phyloP scores from a whole-genome alignment of 2,797 vertebrate species.

The Gobio occitaniae region DNA sequence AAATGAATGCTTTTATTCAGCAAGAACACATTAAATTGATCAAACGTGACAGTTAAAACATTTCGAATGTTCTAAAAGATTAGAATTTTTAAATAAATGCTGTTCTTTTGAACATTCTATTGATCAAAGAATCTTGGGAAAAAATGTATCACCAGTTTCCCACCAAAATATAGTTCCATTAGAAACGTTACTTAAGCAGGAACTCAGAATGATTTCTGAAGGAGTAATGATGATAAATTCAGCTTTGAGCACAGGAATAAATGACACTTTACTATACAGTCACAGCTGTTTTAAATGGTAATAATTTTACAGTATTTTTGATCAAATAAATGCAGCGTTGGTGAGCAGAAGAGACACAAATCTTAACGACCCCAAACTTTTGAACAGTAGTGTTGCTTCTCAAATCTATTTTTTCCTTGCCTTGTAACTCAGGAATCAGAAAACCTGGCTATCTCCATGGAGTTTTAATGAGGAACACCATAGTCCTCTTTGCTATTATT shows the following conservation, averaged over 20 bases:
- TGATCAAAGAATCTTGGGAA: background rate
- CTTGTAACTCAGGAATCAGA: slow-evolving; percentile 10
- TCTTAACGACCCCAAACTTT: background rate
- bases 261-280: background rate
- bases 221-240: background rate
- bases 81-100: background rate
- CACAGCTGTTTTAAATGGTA: background rate
- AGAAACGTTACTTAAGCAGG: too few relatives aligned
- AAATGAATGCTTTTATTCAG: too few relatives aligned
- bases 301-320: background rate
- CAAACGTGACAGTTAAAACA: background rate
- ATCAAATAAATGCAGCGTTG: background rate
- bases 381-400: background rate
- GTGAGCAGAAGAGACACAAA: background rate
- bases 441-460: slow-evolving; percentile 23
- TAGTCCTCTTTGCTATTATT: slow-evolving; percentile 32
- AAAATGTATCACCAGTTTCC: background rate
- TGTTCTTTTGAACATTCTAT: background rate
- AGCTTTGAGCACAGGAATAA: background rate
- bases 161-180: too few relatives aligned
- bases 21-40: too few relatives aligned
- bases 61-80: background rate
- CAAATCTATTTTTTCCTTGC: background rate
- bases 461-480: slow-evolving; percentile 41
- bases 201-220: background rate